These are phyloP conservation scores for Chloroceryle amazona DNA, from an alignment of 2,797 vertebrate species.

Conservation along the genomic window DNA sequence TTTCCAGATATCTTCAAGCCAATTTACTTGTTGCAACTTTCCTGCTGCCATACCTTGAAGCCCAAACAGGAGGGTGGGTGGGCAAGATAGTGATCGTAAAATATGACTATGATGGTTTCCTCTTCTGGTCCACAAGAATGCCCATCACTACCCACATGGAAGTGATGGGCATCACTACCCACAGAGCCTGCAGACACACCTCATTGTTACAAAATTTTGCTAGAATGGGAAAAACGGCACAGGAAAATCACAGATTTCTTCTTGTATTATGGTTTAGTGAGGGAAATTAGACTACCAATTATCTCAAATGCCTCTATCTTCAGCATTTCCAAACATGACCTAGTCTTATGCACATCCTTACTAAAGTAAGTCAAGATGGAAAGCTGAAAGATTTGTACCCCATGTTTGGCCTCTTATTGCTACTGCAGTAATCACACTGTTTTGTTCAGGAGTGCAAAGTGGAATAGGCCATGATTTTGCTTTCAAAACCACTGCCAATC, in stretches of 20 bases:
- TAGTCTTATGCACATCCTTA: neutral
- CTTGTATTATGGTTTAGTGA: neutral
- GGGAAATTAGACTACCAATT: neutral
- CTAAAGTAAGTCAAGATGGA: neutral
- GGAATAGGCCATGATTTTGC: neutral
- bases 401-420: neutral
- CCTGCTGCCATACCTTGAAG: neutral
- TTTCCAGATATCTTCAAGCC: neutral
- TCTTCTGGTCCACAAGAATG: neutral
- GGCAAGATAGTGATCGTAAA: neutral
- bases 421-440: neutral
- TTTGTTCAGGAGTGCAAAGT: neutral
- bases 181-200: neutral
- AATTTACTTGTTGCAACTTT: neutral
- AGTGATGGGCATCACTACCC: no score
- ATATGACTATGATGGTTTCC: accelerated
- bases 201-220: neutral
- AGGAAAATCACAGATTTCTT: neutral
- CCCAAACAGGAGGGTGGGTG: neutral
- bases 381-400: neutral
- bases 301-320: neutral
- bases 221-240: neutral
- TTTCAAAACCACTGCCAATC: neutral
- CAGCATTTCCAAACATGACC: neutral
- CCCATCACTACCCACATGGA: neutral